These are phyloP conservation scores for Petaurus breviceps DNA, from an alignment of 2,113 vertebrate genomes.

Conservation along the genomic window DNA sequence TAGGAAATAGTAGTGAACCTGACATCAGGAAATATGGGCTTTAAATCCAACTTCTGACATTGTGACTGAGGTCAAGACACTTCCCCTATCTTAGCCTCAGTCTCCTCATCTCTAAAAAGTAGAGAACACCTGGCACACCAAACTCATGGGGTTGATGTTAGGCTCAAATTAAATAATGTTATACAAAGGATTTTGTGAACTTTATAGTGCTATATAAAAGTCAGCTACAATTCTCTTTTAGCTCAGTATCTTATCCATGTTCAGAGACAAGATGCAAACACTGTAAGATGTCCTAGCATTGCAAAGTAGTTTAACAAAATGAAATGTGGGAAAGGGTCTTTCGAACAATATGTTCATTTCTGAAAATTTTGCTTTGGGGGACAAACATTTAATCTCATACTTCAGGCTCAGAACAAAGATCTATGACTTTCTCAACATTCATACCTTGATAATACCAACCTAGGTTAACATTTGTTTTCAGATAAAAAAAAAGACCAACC, in stretches of 20 bases:
- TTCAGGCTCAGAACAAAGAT: constrained; percentile 40
- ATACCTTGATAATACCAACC: neutral
- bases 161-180: neutral
- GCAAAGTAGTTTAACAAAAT: neutral
- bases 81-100: neutral
- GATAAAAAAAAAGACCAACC: constrained; percentile 41
- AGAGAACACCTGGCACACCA: neutral
- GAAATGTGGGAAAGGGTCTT: neutral
- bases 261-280: neutral
- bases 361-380: constrained; percentile 37
- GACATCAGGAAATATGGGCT: neutral
- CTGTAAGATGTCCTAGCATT: neutral
- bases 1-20: neutral
- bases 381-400: constrained; percentile 30
- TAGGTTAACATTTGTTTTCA: constrained; percentile 50
- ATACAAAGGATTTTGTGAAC: neutral
- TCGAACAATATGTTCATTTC: constrained; percentile 24
- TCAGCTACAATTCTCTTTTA: constrained; percentile 5
- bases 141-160: neutral
- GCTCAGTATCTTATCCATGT: neutral
- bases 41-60: neutral
- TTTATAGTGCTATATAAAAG: neutral
- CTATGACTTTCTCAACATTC: constrained; percentile 45
- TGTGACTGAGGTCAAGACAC: neutral
- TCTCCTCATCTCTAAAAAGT: neutral